Evolutionary conservation across 2,113 vertebrate genomes (phyloP), one percentile per base, ranked within the genome.

Genomic region (Micromys minutus): DNA sequence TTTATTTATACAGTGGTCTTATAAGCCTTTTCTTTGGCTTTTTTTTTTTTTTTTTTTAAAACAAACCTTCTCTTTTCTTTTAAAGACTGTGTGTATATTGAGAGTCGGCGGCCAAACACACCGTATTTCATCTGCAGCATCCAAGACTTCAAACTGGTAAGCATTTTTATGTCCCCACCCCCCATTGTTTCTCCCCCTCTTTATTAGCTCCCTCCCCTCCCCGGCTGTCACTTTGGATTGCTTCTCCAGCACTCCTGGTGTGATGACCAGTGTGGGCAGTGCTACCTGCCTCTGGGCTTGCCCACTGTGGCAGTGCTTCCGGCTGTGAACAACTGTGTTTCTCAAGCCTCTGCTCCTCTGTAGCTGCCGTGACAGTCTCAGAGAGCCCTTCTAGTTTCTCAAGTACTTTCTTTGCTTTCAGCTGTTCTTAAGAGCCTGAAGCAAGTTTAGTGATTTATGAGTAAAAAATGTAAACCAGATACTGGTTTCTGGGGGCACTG

Each of bases 121-220:
- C 99, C 99, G 50, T 99, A 99, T 98, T 99, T 99, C 99, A 99
- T 99, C 98, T 99, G 99, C 99, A 99, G 99, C 99, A 99, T 99
- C 98, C 99, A 99, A 99, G 99, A 99, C 98, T 99, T 99, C 99
- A 99, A 99, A 98, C 98, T 99, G 99, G 99, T 99, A 99, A 99
- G 99, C 99, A 98, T 92, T 95, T 92, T 94, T n/a, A n/a, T n/a
- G n/a, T 69, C 36, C n/a, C 16, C 9, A 1, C 24, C 61, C 29
- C 9, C 61, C 29, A 1, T 31, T 34, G 29, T 36, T 31, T 36
- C 31, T 36, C 31, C 65, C 34, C 13, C 65, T 67, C 65, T 67
- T 16, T 34, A 34, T 67, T 67, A 83, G 75, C 55, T 26, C 39
- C 42, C 1, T 0, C 83, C 69, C 55, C 24, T 36, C 42, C 1